Evolutionary conservation across 2,797 vertebrate species (phyloP).

Genomic region (Setipinna tenuifilis): DNA sequence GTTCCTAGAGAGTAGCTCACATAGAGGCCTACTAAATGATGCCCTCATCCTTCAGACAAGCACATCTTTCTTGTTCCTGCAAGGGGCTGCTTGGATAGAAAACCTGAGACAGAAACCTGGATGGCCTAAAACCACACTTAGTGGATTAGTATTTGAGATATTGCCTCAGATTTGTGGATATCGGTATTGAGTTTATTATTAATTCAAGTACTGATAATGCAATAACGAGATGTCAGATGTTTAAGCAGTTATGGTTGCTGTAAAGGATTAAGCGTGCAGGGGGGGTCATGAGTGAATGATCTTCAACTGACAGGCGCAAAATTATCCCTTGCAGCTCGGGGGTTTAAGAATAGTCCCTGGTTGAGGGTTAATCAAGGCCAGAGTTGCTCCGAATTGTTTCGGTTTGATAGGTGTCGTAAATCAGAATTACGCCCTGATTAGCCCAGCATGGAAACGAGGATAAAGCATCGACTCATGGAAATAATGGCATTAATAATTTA

Average conservation of each 20-base stretch:
- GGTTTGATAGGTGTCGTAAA: neutral
- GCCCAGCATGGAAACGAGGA: neutral
- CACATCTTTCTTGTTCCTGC: neutral
- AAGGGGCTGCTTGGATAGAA: neutral
- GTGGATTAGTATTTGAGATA: neutral
- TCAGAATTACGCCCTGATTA: neutral
- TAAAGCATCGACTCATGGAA: neutral
- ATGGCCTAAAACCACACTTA: neutral
- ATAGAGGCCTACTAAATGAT: neutral
- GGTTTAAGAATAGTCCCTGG: neutral
- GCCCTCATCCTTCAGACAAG: neutral
- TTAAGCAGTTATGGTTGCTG: neutral
- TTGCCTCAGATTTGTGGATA: neutral
- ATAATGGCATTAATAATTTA: slow-evolving; percentile 4
- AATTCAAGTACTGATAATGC: neutral
- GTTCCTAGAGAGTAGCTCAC: slow-evolving; percentile 20
- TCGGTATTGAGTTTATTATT: neutral
- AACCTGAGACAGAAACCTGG: neutral
- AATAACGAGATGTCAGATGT: neutral
- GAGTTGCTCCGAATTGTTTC: neutral
- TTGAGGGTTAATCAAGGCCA: neutral
- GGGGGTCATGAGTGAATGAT: neutral
- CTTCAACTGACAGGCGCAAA: neutral
- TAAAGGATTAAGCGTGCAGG: neutral
- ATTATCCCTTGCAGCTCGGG: neutral